Conservation (phyloP, 2,797 vertebrate species). For the Siniperca scherzeri region DNA sequence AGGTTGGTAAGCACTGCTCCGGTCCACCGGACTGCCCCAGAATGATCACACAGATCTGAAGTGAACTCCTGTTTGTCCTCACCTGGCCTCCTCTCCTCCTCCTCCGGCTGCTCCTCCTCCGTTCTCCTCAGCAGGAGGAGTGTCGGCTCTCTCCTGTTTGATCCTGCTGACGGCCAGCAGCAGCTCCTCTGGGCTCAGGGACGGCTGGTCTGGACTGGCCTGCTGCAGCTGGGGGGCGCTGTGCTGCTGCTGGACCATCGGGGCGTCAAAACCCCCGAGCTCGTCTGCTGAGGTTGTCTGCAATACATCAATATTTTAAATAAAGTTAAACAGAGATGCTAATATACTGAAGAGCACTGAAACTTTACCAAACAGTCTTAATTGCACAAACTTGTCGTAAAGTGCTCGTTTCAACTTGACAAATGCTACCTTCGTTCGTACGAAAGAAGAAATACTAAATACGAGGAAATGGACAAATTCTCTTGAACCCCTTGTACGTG, state of each 20-base stretch:
- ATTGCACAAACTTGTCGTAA: background rate
- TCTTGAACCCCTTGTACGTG: background rate
- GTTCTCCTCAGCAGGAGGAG: slow-evolving; percentile 67
- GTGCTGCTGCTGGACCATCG: slow-evolving; percentile 43
- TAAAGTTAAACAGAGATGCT: background rate
- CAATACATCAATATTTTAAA: background rate
- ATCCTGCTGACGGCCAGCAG: slow-evolving; percentile 93
- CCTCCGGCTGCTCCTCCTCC: slow-evolving; percentile 36
- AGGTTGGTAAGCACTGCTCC: background rate
- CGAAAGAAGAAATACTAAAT: too few species aligned
- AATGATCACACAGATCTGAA: background rate
- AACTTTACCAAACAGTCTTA: background rate
- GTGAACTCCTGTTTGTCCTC: background rate
- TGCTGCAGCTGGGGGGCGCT: slow-evolving; percentile 69
- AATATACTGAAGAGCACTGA: background rate
- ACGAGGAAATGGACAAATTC: background rate
- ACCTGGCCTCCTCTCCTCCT: slow-evolving; percentile 64
- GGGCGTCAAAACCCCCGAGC: slow-evolving; percentile 74
- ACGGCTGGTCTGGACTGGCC: slow-evolving; percentile 78
- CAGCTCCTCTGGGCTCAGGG: slow-evolving; percentile 78
- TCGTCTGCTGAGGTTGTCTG: slow-evolving; percentile 93
- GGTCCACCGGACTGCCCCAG: background rate
- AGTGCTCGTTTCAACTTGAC: too few species aligned
- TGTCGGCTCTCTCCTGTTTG: slow-evolving; percentile 93
- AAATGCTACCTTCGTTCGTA: too few species aligned